Percentiles rank a stretch among this genome's conserved stretches.
phyloP scores from a whole-genome alignment of 2,888 invertebrate genomes.

The Euzophera pinguis region DNA sequence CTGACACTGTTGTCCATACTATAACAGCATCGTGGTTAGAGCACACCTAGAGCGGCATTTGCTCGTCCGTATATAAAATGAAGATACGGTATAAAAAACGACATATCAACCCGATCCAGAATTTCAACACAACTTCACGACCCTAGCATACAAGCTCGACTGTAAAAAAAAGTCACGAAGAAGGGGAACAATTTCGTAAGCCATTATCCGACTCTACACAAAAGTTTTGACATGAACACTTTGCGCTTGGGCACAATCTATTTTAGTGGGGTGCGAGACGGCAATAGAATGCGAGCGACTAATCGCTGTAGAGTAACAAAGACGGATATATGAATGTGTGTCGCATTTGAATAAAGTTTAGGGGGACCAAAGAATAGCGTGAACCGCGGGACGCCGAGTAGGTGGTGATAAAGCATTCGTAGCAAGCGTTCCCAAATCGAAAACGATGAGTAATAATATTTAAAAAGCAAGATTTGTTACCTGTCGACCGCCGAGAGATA shows the following conservation, averaged over 20 bases:
- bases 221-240: constrained; percentile 78
- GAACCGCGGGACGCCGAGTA: constrained; percentile 77
- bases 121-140: constrained; percentile 73
- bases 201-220: constrained; percentile 73
- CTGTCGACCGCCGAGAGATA: constrained; percentile 74
- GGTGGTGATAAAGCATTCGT: constrained; percentile 80
- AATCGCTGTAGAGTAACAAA: constrained; percentile 53
- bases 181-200: constrained; percentile 79
- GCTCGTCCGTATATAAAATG: constrained; percentile 50
- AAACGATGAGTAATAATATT: constrained; percentile 79
- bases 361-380: constrained; percentile 70
- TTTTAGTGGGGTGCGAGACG: constrained; percentile 73
- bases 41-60: constrained; percentile 66
- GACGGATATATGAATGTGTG: constrained; percentile 68
- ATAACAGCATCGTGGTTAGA: constrained; percentile 62
- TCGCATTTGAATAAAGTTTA: constrained; percentile 77
- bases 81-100: constrained; percentile 50
- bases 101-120: constrained; percentile 58
- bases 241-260: constrained; percentile 80
- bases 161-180: constrained; percentile 74
- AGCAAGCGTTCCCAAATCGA: constrained; percentile 76
- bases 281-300: constrained; percentile 49
- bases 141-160: constrained; percentile 68
- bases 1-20: constrained; percentile 76
- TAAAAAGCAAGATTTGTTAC: constrained; percentile 79